These are phyloP conservation scores for Gymnosoma rotundatum DNA, from an alignment of 2,888 invertebrate species.

Conservation along the genomic window DNA sequence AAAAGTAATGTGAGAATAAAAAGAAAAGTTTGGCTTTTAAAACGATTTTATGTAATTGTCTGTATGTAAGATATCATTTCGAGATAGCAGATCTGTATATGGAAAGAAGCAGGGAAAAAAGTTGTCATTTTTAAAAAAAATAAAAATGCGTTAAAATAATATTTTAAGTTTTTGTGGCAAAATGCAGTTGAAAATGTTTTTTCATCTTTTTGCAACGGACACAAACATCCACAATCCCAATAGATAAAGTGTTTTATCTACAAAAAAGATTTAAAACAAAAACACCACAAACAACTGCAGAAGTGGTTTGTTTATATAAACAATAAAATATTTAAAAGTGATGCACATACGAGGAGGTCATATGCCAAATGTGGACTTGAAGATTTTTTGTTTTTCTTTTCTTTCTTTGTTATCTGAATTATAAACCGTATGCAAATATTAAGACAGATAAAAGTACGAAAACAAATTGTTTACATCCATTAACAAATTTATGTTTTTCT, in stretches of 20 bases:
- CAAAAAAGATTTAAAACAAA: background rate
- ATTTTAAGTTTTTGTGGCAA: background rate
- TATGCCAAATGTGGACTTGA: constrained; percentile 36
- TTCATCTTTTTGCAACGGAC: constrained; percentile 10
- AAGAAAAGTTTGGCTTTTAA: too few relatives aligned
- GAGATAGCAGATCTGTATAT: too few relatives aligned
- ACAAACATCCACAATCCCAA: background rate
- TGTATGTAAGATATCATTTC: too few relatives aligned
- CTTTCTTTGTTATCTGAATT: background rate
- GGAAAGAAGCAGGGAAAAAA: too few relatives aligned
- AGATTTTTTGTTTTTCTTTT: constrained; percentile 7
- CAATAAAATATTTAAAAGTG: constrained; percentile 31
- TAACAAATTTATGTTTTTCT: constrained; percentile 14
- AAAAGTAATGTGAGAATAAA: too few relatives aligned
- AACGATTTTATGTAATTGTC: too few relatives aligned
- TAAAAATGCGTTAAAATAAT: too few relatives aligned
- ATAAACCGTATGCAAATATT: background rate
- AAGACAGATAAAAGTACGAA: constrained; percentile 5
- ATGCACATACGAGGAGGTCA: constrained; percentile 24
- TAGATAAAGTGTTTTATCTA: constrained; percentile 28
- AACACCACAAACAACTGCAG: constrained; percentile 9
- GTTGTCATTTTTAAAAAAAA: too few relatives aligned
- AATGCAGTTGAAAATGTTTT: constrained; percentile 25
- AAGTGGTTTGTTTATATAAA: constrained; percentile 34
- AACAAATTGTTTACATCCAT: constrained; percentile 32